Percentiles rank a stretch among this genome's conserved stretches.
These are phyloP conservation scores for Euschistus heros DNA, from an alignment of 1,140 invertebrate genomes.

Conservation along the genomic window DNA sequence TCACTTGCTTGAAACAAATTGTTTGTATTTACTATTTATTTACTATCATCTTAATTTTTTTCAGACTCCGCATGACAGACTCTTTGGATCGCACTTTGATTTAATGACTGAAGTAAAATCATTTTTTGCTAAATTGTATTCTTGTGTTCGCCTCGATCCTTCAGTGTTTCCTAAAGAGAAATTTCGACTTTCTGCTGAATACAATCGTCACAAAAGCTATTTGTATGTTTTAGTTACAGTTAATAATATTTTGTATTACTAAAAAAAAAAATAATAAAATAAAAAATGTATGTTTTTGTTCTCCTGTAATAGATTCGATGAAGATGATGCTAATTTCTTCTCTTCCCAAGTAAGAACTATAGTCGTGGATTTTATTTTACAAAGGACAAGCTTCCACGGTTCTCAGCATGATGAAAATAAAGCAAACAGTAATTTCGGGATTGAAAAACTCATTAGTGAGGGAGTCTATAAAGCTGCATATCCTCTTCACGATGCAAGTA, in stretches of 20 bases:
- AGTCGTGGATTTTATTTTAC: slow-evolving; percentile 85
- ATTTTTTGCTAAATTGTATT: slow-evolving; percentile 35
- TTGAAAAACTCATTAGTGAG: slow-evolving; percentile 68
- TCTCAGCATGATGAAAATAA: slow-evolving; percentile 42
- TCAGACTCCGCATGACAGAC: background rate
- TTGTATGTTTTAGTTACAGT: slow-evolving; percentile 46
- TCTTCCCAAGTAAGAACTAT: slow-evolving; percentile 70
- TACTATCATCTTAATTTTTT: background rate
- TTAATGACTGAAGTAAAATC: slow-evolving; percentile 34
- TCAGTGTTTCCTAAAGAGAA: slow-evolving; percentile 42
- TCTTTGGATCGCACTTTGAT: slow-evolving; percentile 23
- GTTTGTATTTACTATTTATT: too few relatives aligned
- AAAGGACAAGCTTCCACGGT: slow-evolving; percentile 67
- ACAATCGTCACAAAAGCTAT: slow-evolving; percentile 76
- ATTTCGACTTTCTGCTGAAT: slow-evolving; percentile 60
- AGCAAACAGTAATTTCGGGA: slow-evolving; percentile 56
- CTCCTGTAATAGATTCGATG: slow-evolving; percentile 60
- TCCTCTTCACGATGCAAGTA: slow-evolving; percentile 78
- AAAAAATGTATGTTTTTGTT: slow-evolving; percentile 18
- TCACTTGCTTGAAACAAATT: slow-evolving; percentile 13
- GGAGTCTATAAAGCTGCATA: slow-evolving; percentile 72
- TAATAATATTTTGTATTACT: too few relatives aligned
- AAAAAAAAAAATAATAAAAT: too few relatives aligned
- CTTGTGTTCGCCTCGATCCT: slow-evolving; percentile 39
- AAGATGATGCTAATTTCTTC: slow-evolving; percentile 70